These are phyloP conservation scores for Caerostris darwini DNA, from an alignment of 1,140 invertebrate genomes.

Conservation along the genomic window DNA sequence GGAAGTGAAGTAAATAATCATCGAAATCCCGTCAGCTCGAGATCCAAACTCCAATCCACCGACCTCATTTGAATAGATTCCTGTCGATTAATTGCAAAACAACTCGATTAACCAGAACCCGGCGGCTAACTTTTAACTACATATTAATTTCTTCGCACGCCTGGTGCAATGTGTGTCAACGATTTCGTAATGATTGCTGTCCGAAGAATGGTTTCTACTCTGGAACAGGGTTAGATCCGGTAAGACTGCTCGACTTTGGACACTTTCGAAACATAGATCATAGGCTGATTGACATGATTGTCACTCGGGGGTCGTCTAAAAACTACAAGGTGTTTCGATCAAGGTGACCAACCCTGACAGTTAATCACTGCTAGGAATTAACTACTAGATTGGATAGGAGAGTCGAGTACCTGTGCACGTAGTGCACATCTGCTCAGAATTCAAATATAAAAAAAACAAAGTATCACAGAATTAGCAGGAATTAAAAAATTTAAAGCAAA, in stretches of 20 bases:
- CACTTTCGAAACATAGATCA: background rate
- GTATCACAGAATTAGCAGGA: no score
- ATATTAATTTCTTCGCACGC: background rate
- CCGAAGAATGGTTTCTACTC: background rate
- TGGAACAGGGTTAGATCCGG: constrained; percentile 6
- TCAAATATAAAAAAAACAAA: no score
- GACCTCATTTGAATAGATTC: constrained; percentile 4
- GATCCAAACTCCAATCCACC: background rate
- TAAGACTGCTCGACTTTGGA: background rate
- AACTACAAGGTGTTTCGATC: background rate
- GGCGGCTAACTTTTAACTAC: background rate
- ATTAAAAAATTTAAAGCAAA: no score
- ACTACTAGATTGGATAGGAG: no score
- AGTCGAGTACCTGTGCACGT: no score
- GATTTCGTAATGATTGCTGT: background rate
- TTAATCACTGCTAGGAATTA: no score
- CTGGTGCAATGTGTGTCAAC: background rate
- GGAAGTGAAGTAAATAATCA: no score
- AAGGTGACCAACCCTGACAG: no score
- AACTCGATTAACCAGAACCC: background rate
- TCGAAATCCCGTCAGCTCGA: no score
- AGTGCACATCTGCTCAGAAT: no score
- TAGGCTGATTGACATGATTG: background rate
- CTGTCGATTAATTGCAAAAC: background rate
- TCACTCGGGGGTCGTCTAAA: background rate